A percentile compares a stretch with the other conserved stretches of the same genome.
phyloP scores from a whole-genome alignment of 2,113 vertebrate species.

The Saguinus imperator region DNA sequence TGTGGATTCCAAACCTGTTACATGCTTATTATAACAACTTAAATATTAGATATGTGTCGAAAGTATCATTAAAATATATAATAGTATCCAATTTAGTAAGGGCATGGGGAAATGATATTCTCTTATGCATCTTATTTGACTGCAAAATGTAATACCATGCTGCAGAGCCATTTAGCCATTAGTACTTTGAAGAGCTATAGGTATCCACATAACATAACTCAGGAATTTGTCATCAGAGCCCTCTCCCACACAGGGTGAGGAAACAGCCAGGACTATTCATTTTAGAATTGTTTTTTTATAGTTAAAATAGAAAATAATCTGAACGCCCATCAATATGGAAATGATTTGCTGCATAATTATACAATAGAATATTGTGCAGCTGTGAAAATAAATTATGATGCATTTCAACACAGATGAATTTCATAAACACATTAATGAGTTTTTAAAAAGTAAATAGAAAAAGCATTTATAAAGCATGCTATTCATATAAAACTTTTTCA shows the following conservation, averaged over 20 bases:
- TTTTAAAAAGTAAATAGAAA: background rate
- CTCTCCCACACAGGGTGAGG: background rate
- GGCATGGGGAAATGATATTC: background rate
- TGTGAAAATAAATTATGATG: background rate
- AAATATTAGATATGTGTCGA: background rate
- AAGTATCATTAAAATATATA: background rate
- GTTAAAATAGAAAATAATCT: background rate
- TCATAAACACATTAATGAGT: background rate
- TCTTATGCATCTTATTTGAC: background rate
- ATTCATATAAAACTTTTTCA: background rate
- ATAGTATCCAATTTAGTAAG: background rate
- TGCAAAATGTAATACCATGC: background rate
- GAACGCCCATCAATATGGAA: background rate
- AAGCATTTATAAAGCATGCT: background rate
- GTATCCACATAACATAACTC: background rate
- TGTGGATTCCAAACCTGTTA: background rate
- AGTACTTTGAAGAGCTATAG: background rate
- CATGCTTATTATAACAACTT: background rate
- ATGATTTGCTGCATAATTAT: background rate
- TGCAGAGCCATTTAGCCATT: background rate
- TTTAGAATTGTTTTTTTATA: background rate
- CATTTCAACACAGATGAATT: background rate
- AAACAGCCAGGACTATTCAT: background rate
- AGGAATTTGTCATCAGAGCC: background rate
- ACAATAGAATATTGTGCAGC: background rate